phyloP scores from a whole-genome alignment of 2,888 invertebrate species.

The Sarcophaga carnaria region DNA sequence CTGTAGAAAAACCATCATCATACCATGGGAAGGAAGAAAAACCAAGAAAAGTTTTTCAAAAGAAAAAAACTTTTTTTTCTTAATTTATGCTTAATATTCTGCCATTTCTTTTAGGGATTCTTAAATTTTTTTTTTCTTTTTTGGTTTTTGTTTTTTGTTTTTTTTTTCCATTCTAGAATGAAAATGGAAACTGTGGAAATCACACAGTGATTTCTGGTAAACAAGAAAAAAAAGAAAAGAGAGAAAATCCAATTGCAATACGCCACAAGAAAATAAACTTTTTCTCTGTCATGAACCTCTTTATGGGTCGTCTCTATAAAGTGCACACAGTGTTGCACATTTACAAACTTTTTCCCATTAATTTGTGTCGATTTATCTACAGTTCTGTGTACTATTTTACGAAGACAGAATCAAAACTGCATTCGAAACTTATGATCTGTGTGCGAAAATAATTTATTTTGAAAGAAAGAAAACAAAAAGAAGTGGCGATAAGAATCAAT shows the following conservation, averaged over 20 bases:
- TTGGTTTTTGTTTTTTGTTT: background rate
- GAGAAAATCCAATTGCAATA: background rate
- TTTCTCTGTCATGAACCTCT: background rate
- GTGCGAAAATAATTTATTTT: too few species aligned
- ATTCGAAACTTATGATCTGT: too few species aligned
- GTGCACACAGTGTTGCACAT: background rate
- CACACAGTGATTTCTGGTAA: background rate
- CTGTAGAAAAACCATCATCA: background rate
- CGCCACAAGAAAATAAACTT: background rate
- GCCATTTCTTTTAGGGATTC: background rate
- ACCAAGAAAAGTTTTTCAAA: background rate
- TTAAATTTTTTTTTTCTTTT: background rate
- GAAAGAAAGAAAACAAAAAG: too few species aligned
- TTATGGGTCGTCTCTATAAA: background rate
- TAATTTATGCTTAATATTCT: background rate
- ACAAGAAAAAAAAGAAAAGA: background rate
- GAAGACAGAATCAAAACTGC: background rate
- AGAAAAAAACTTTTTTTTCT: background rate
- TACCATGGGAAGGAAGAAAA: background rate
- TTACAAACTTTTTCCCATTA: constrained; percentile 29
- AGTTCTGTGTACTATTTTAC: background rate
- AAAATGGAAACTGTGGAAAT: constrained; percentile 17
- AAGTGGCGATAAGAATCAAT: too few species aligned
- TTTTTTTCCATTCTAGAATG: background rate
- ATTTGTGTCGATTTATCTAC: constrained; percentile 42